A percentile compares a stretch with the other conserved stretches of the same genome.
phyloP scores from a whole-genome alignment of 2,888 invertebrate genomes.

The Allygus modestus region DNA sequence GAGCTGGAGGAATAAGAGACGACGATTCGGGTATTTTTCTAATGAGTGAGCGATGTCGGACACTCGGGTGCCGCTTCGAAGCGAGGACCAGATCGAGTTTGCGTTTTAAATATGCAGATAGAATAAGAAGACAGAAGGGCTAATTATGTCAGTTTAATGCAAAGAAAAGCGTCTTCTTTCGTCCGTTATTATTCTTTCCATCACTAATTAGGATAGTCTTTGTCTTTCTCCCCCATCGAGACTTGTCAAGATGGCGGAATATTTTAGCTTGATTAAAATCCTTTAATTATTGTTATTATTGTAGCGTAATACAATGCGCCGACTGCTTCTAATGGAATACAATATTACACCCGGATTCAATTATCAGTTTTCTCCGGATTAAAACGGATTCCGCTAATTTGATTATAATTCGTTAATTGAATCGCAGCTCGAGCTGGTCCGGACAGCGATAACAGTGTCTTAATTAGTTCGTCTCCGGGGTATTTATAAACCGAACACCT shows the following conservation, averaged over 20 bases:
- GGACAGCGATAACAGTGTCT: constrained; percentile 58
- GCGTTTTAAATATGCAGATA: constrained; percentile 53
- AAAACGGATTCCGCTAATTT: constrained; percentile 58
- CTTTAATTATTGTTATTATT: constrained; percentile 64
- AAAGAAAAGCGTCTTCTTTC: constrained; percentile 62
- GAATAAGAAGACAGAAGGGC: constrained; percentile 43
- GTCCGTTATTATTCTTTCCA: constrained; percentile 62
- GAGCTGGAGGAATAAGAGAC: background rate
- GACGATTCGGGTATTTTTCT: constrained; percentile 1
- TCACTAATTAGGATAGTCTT: constrained; percentile 63
- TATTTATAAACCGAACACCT: constrained; percentile 54
- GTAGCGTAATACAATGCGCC: constrained; percentile 51
- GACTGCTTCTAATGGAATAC: constrained; percentile 54
- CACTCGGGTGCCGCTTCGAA: background rate
- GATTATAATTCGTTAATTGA: constrained; percentile 60
- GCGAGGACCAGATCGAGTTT: background rate
- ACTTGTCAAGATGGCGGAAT: constrained; percentile 62
- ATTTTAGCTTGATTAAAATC: constrained; percentile 63
- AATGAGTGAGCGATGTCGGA: constrained; percentile 34
- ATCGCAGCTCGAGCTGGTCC: constrained; percentile 41
- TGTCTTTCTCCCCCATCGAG: constrained; percentile 43
- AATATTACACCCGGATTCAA: constrained; percentile 57
- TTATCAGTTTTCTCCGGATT: constrained; percentile 57
- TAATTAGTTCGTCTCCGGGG: constrained; percentile 56
- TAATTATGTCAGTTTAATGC: constrained; percentile 57